Evolutionary conservation across 1,140 invertebrate genomes (phyloP).

Genomic region (Pogonognathellus flavescens): DNA sequence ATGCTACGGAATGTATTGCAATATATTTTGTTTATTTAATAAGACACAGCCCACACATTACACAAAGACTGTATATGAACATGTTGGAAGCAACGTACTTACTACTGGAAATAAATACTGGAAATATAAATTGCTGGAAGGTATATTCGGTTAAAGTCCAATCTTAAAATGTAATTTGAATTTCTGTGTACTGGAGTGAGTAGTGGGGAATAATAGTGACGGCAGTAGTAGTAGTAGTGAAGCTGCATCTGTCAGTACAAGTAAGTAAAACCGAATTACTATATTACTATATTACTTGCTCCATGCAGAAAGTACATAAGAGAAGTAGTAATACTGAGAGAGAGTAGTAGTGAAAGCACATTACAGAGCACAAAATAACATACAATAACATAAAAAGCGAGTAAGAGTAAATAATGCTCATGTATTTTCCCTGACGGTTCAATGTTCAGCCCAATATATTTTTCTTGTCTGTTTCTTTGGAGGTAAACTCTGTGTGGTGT

Average conservation of each 20-base stretch:
- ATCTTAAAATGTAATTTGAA: constrained; percentile 32
- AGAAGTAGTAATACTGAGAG: not conserved
- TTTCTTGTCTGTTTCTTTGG: constrained; percentile 46
- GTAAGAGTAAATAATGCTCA: constrained; percentile 46
- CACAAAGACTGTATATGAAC: no score
- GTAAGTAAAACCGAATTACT: not conserved
- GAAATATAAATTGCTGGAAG: no score
- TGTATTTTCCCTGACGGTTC: constrained; percentile 48
- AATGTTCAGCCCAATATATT: constrained; percentile 39
- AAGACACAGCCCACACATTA: no score
- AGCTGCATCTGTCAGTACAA: not conserved
- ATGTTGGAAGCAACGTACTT: no score
- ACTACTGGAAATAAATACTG: no score
- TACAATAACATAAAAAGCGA: constrained; percentile 40
- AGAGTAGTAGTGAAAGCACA: constrained; percentile 12
- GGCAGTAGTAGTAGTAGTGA: not conserved
- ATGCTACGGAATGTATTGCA: not conserved
- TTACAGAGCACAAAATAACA: constrained; percentile 31
- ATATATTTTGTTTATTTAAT: not conserved
- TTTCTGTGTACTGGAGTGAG: not conserved
- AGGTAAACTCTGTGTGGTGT: not conserved
- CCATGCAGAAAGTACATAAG: no score
- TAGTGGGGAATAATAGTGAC: not conserved
- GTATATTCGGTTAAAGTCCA: not conserved
- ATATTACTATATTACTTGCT: no score